Evolutionary conservation across 2,888 invertebrate genomes (phyloP), one percentile per base, ranked within the genome.

Genomic region (Mythimna pallens): DNA sequence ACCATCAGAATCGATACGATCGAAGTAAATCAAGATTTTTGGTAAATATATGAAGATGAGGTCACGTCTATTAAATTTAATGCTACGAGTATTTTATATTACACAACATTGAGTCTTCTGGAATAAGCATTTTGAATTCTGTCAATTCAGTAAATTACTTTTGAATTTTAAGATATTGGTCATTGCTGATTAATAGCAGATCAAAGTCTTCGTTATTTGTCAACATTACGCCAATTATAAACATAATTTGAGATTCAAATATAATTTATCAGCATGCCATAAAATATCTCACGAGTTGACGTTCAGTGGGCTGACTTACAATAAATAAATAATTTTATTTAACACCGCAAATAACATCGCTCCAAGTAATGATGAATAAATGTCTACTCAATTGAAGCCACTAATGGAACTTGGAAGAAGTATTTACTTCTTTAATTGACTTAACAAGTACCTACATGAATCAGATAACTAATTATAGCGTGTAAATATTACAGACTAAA

Each of bases 391-490:
- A 82, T 81, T 81, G 75, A 65, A 72, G 52, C 30, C 69, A 75
- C 57, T 79, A 82, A 81, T 76, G 81, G 65, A 72, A 78, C 65
- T 34, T 66, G 54, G 43, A 68, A 66, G 63, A 75, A 73, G 59
- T 74, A 47, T 77, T 83, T 74, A 78, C 72, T 78, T 70, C 72
- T 83, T 83, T 69, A 81, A 83, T 82, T 75, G 77, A 81, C 69
- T 72, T 57, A 73, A 80, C 77, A 77, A 73, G 71, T 76, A 70
- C 36, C 25, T 30, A 40, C 43, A 73, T 73, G 80, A 77, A 81
- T 79, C 77, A 73, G 75, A 68, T 62, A 43, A 78, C 69, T 81
- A 80, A 79, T 81, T 78, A 84, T 76, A 81, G 69, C 68, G 65
- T 66, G 68, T 70, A 74, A 78, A 80, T 77, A 83, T 62, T 78